phyloP scores from a whole-genome alignment of 1,140 invertebrate species.

The Ctenoplectra terminalis region DNA sequence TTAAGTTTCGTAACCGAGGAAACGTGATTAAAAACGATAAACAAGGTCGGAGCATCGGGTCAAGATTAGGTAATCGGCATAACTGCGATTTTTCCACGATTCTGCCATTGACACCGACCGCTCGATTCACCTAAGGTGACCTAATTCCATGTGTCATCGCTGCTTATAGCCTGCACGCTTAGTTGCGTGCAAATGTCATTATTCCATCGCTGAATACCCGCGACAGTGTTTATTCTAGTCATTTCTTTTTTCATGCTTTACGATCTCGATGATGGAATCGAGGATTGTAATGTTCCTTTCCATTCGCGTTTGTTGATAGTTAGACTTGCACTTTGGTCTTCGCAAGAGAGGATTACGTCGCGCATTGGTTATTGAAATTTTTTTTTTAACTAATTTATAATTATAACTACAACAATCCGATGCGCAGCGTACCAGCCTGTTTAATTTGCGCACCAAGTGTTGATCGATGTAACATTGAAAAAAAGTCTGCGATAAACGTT shows the following conservation, averaged over 20 bases:
- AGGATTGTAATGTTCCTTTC: background rate
- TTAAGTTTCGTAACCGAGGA: background rate
- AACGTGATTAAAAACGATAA: background rate
- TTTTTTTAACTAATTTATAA: too few species aligned
- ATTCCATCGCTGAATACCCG: background rate
- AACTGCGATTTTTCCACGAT: constrained; percentile 3
- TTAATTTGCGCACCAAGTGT: too few species aligned
- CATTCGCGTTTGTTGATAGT: too few species aligned
- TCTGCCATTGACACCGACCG: constrained; percentile 8
- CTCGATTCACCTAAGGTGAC: constrained; percentile 9
- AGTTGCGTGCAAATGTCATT: constrained; percentile 1
- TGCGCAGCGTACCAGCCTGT: too few species aligned
- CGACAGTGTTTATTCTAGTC: background rate
- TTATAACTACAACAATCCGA: too few species aligned
- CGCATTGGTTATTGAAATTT: background rate
- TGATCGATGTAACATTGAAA: too few species aligned
- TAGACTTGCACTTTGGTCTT: background rate
- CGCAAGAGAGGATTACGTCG: background rate
- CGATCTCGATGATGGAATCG: background rate
- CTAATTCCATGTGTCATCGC: constrained; percentile 39
- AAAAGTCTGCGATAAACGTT: too few species aligned
- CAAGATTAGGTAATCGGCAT: background rate
- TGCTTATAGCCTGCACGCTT: constrained; percentile 1
- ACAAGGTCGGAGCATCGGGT: background rate
- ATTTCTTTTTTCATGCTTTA: background rate